Percentiles rank a stretch among this genome's conserved stretches.
These are phyloP conservation scores for Oreohelix idahoensis DNA, from an alignment of 1,140 invertebrate genomes.

Conservation along the genomic window DNA sequence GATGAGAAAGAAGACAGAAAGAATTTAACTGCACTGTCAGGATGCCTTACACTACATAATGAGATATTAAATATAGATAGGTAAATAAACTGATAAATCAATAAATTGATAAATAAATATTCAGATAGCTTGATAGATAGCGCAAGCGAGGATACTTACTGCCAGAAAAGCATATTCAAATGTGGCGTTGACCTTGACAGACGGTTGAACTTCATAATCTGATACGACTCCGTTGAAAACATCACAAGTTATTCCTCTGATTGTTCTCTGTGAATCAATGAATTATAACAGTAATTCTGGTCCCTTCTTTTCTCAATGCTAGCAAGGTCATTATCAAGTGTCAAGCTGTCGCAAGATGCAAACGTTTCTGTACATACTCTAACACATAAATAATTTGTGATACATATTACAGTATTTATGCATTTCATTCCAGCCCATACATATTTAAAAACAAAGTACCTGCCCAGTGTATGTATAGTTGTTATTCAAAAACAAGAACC, in stretches of 20 bases:
- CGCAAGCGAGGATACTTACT: background rate
- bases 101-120: no score
- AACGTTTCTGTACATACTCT: no score
- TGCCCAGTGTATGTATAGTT: slow-evolving; percentile 17
- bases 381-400: no score
- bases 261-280: background rate
- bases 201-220: background rate
- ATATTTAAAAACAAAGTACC: background rate
- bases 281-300: background rate
- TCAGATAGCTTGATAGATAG: no score
- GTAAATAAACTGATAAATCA: no score
- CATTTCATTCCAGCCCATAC: no score
- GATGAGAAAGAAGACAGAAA: no score
- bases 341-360: no score
- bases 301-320: background rate
- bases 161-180: slow-evolving; percentile 9
- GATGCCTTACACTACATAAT: no score
- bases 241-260: slow-evolving; percentile 4
- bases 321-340: background rate
- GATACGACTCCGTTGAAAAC: background rate
- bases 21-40: no score
- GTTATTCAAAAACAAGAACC: slow-evolving; percentile 7
- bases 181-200: background rate
- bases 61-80: no score
- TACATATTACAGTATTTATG: no score